These are phyloP conservation scores for Andinoacara biseriatus DNA, from an alignment of 2,113 vertebrate species.

Conservation along the genomic window DNA sequence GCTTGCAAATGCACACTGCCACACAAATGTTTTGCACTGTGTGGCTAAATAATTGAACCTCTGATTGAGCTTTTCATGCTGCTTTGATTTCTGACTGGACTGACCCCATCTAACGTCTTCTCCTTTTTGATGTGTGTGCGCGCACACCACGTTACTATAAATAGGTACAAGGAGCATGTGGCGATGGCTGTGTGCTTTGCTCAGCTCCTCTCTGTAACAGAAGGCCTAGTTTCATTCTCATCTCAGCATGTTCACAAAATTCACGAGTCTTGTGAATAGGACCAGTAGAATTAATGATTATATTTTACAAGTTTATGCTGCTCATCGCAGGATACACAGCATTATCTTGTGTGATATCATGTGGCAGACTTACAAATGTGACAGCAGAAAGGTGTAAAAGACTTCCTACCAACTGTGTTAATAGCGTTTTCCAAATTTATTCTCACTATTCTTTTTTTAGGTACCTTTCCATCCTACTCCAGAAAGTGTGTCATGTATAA, in stretches of 20 bases:
- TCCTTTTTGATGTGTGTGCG: slow-evolving; percentile 29
- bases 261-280: neutral
- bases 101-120: slow-evolving; percentile 36
- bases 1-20: neutral
- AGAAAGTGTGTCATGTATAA: slow-evolving; percentile 48
- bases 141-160: slow-evolving; percentile 43
- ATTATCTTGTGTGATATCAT: neutral
- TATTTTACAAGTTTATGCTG: slow-evolving; percentile 11
- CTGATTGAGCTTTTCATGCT: slow-evolving; percentile 14
- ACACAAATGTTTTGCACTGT: neutral
- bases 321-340: neutral
- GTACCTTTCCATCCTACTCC: neutral
- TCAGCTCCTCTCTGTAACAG: slow-evolving; percentile 6
- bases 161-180: slow-evolving; percentile 53
- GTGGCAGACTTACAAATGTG: slow-evolving; percentile 34
- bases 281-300: neutral
- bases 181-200: slow-evolving; percentile 32
- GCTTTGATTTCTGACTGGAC: slow-evolving; percentile 37
- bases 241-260: slow-evolving; percentile 3
- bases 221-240: slow-evolving; percentile 27
- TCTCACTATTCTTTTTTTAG: slow-evolving; percentile 26
- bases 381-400: slow-evolving; percentile 33
- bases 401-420: slow-evolving; percentile 40
- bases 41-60: slow-evolving; percentile 10
- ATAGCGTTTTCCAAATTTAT: slow-evolving; percentile 42